Evolutionary conservation across 2,888 invertebrate genomes (phyloP).

Genomic region (Campaea margaritaria): DNA sequence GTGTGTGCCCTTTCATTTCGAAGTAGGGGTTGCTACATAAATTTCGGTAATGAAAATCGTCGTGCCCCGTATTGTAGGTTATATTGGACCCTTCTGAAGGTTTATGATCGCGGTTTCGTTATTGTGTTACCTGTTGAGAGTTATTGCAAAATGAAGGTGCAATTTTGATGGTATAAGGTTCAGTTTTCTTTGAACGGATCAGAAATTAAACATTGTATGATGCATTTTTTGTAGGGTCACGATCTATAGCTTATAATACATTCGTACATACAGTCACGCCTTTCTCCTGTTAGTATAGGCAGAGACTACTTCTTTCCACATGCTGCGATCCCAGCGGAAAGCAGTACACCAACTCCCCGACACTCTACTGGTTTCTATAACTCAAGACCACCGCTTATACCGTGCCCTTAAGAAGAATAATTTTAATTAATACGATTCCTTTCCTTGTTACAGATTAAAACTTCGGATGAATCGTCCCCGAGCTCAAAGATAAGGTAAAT

Average conservation of each 20-base stretch:
- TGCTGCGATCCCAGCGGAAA: too few species aligned
- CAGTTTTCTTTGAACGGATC: background rate
- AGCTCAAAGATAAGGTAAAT: constrained; percentile 17
- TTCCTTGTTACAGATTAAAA: constrained; percentile 20
- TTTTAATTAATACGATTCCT: background rate
- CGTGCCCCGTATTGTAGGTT: constrained; percentile 39
- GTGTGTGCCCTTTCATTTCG: constrained; percentile 45
- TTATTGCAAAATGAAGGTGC: constrained; percentile 33
- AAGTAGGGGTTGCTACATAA: constrained; percentile 42
- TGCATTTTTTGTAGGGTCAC: background rate
- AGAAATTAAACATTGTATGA: background rate
- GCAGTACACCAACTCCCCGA: too few species aligned
- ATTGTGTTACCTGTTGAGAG: constrained; percentile 40
- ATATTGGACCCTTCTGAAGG: constrained; percentile 41
- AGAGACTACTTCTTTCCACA: too few species aligned
- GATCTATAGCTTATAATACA: too few species aligned
- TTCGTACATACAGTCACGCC: too few species aligned
- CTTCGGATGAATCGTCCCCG: background rate
- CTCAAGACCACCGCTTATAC: too few species aligned
- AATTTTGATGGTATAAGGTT: constrained; percentile 22
- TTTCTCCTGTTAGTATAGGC: too few species aligned
- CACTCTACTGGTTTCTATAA: too few species aligned
- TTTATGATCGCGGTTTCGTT: constrained; percentile 37
- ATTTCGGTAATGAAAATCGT: constrained; percentile 47
- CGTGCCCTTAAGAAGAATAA: too few species aligned